Evolutionary conservation across 2,797 vertebrate species (phyloP), one percentile per base, ranked within the genome.

Genomic region (Sparidentex hasta): DNA sequence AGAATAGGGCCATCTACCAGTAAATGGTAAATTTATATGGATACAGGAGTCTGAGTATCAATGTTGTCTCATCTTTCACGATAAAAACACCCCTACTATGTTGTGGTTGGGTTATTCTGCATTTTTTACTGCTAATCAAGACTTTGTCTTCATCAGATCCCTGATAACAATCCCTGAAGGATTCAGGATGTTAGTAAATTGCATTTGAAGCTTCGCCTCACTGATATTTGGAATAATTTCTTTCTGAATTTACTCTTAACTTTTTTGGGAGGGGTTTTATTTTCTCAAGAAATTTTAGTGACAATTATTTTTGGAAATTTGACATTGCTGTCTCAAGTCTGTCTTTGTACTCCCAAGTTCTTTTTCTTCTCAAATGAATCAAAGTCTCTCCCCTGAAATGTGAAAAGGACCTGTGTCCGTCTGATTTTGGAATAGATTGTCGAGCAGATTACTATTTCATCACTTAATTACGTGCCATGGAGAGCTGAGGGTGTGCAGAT

Each of bases 71-170:
- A n/a, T n/a, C n/a, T n/a, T n/a, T n/a, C n/a, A n/a, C n/a, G n/a
- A n/a, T n/a, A n/a, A n/a, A n/a, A n/a, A n/a, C n/a, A n/a, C n/a
- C n/a, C n/a, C n/a, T n/a, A n/a, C 84, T 75, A 59, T 56, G 72
- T 85, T 82, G 79, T 81, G 73, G 66, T 81, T 14, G 67, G 58
- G 65, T 83, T 84, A 78, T 76, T 82, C 18, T 59, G 63, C 58
- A 38, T 81, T 88, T 84, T 29, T 71, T 80, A 51, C 5, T 61
- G 56, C 74, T 88, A 80, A 92, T 89, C 83, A 82, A 74, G 75
- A 44, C 71, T 71, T 74, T 69, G 70, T 87, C 61, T 78, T 64
- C 38, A 27, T 71, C 61, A 62, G 29, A 65, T 38, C 27, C 51
- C 29, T 46, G 29, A n/a, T 44, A 59, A 14, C 29, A 46, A 44